Conservation (phyloP, 1,140 invertebrate species). For the Sinonovacula constricta region DNA sequence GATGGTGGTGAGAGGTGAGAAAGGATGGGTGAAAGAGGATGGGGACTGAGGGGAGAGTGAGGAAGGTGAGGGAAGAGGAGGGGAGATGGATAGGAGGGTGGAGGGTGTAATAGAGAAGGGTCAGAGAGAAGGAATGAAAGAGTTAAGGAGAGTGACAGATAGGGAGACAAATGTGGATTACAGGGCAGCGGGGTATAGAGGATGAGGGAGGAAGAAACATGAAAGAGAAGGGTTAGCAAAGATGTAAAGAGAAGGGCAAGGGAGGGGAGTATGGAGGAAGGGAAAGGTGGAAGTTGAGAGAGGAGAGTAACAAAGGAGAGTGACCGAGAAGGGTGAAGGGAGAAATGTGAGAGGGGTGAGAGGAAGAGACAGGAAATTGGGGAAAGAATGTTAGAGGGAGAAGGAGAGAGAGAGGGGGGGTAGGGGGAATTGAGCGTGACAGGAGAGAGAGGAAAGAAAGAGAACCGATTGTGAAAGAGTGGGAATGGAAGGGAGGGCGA, state of each 20-base stretch:
- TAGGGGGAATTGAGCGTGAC: neutral
- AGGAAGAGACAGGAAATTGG: neutral
- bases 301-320: no score
- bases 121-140: no score
- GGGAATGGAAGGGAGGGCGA: neutral
- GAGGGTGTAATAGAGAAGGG: conserved; percentile 17
- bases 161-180: neutral
- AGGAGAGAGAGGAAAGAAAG: neutral
- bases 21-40: conserved; percentile 64
- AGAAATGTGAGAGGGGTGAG: neutral
- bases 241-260: no score
- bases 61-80: conserved; percentile 15
- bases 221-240: neutral
- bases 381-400: neutral
- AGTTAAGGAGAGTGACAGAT: neutral
- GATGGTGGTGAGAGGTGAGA: conserved; percentile 51
- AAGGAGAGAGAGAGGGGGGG: neutral
- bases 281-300: no score
- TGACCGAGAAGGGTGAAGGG: no score
- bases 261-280: no score
- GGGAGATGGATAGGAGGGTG: neutral
- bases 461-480: neutral
- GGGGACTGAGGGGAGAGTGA: conserved; percentile 55
- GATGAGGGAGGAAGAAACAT: no score
- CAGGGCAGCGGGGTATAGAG: neutral